Percentiles rank a stretch among this genome's conserved stretches.
phyloP scores from a whole-genome alignment of 2,113 vertebrate genomes.

The Cyprinodon variegatus region DNA sequence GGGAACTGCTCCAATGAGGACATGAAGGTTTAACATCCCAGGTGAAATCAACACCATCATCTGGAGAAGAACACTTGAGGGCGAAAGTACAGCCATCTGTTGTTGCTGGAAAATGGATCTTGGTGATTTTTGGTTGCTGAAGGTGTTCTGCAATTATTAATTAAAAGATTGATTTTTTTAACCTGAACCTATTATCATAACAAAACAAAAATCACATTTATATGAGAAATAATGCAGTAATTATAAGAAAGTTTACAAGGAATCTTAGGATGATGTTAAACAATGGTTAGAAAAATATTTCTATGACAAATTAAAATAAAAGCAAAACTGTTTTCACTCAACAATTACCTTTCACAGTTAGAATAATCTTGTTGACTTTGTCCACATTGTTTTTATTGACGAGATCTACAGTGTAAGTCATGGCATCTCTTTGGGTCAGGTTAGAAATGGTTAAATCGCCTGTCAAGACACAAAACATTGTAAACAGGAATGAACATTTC shows the following conservation, averaged over 20 bases:
- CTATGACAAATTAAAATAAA: neutral
- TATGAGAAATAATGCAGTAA: neutral
- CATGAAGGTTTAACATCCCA: neutral
- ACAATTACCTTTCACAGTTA: slow-evolving; percentile 53
- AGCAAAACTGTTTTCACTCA: neutral
- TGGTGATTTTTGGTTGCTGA: slow-evolving; percentile 8
- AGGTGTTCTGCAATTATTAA: slow-evolving; percentile 28
- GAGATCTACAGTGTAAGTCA: slow-evolving; percentile 36
- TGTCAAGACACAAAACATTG: neutral
- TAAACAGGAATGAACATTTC: accelerated
- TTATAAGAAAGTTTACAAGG: neutral
- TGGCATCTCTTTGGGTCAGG: neutral
- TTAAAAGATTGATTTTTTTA: neutral
- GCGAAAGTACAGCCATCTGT: neutral
- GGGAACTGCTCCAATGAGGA: accelerated
- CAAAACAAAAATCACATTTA: neutral
- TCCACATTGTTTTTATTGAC: accelerated
- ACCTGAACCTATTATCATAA: neutral
- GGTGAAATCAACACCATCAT: neutral
- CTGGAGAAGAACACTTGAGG: slow-evolving; percentile 26
- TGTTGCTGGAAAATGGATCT: accelerated
- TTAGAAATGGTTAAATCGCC: slow-evolving; percentile 63
- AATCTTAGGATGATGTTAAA: neutral
- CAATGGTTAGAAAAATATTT: neutral
- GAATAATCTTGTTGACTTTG: accelerated